A percentile compares a stretch with the other conserved stretches of the same genome.
phyloP scores from a whole-genome alignment of 2,888 invertebrate genomes.

The Scaptomyza caliginosa region DNA sequence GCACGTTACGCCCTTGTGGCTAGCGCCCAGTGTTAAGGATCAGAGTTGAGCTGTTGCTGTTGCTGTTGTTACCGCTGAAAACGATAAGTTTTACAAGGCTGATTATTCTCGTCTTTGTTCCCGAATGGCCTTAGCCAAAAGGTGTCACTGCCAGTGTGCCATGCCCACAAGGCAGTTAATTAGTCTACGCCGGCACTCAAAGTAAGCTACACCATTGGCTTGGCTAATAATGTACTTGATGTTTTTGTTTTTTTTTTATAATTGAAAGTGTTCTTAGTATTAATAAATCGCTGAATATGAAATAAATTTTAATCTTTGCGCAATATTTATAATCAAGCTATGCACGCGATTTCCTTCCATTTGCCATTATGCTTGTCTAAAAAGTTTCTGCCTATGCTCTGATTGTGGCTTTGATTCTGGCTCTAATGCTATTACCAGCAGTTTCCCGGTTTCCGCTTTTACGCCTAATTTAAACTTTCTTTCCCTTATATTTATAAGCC shows the following conservation, averaged over 20 bases:
- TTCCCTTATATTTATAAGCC: no score
- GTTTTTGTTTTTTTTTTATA: no score
- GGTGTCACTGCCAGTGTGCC: slow-evolving; percentile 17
- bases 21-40: slow-evolving; percentile 22
- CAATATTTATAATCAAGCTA: not conserved
- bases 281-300: no score
- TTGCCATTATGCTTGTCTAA: slow-evolving; percentile 5
- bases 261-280: no score
- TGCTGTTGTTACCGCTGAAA: not conserved
- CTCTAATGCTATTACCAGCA: not conserved
- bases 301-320: no score
- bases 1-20: slow-evolving; percentile 24
- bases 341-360: slow-evolving; percentile 21
- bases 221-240: no score
- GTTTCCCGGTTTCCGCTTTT: slow-evolving; percentile 29
- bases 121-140: slow-evolving; percentile 12
- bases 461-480: slow-evolving; percentile 54
- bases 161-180: slow-evolving; percentile 11
- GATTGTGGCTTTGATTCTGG: not conserved
- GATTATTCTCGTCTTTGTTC: slow-evolving; percentile 4
- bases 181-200: not conserved
- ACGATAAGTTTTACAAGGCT: slow-evolving; percentile 9
- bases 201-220: no score
- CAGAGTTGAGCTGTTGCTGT: not conserved
- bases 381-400: slow-evolving; percentile 1